Base-by-base conservation (phyloP, 2,113 vertebrate genomes). In the Onychorhynchus coronatus region DNA sequence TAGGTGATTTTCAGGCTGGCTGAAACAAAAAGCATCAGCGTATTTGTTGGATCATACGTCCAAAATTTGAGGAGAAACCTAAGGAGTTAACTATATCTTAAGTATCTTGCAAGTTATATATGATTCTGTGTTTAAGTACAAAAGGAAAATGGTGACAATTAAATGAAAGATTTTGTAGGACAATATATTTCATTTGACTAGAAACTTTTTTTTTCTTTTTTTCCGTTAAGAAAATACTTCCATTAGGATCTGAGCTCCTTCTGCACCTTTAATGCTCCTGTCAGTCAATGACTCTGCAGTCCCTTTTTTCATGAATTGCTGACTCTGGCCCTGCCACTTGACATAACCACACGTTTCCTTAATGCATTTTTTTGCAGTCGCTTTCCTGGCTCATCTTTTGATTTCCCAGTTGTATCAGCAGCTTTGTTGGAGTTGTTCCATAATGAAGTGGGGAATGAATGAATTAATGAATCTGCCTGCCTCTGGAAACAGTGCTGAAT, bases 361-460 rank as follows among this genome's bases (percentile, higher is more conserved):
- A 85, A 67, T 59, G 81, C 30, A 4, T 77, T 79, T 66, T 67
- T 87, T 93, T 85, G 78, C 88, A 79, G 77, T 72, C 12, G 0
- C 74, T 96, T 95, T 88, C 49, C 49, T 53, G 11, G n/a, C 78
- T 91, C 62, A 39, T 89, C 67, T 72, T 92, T 73, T 93, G 66
- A 78, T 94, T 95, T 92, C 82, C 92, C 66, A 61, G 35, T 88
- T 96, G 91, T 49, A 68, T 76, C 71, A 85, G 92, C 82, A 94
- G 62, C 72, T 94, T 88, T 90, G 82, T 39, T 88, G 72, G 41
- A 88, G 41, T 89, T 20, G 2, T 56, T 90, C 67, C 0, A 5
- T 91, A 73, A 80, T 1, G 2, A 91, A 90, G n/a, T 31, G 37
- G 44, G 49, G 71, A 88, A 79, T 44, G 73, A 87, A 83, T 56